Evolutionary conservation across 2,888 invertebrate species (phyloP).

Genomic region (Morpho achilles): DNA sequence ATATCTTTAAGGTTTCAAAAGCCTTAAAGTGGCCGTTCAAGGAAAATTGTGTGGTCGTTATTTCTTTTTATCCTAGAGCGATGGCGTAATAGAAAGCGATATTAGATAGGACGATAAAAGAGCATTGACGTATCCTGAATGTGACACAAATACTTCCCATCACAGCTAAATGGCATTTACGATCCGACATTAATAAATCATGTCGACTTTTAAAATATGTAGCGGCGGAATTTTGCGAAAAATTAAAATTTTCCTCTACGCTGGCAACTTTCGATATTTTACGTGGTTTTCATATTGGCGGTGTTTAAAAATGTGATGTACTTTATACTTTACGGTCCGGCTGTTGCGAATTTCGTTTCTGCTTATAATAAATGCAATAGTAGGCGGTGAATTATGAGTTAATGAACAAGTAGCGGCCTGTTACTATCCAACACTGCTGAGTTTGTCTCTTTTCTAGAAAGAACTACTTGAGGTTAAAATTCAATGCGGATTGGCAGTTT

Average conservation of each 20-base stretch:
- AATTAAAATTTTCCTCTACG: constrained; percentile 61
- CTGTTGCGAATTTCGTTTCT: constrained; percentile 19
- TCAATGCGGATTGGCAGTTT: no score
- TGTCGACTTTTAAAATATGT: constrained; percentile 60
- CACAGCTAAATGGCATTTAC: constrained; percentile 56
- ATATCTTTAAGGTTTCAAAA: constrained; percentile 15
- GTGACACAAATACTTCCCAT: constrained; percentile 49
- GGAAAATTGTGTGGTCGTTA: constrained; percentile 19
- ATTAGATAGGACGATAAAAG: constrained; percentile 32
- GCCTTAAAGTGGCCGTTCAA: constrained; percentile 20
- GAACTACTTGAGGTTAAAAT: no score
- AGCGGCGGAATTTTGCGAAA: constrained; percentile 52
- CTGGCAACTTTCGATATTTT: constrained; percentile 59
- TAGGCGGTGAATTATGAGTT: no score
- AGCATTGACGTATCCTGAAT: constrained; percentile 39
- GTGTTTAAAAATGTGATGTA: constrained; percentile 24
- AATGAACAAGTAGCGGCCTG: no score
- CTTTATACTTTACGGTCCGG: constrained; percentile 23
- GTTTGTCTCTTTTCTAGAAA: no score
- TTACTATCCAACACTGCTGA: no score
- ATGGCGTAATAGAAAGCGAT: constrained; percentile 26
- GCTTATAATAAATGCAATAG: constrained; percentile 11
- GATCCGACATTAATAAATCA: constrained; percentile 65
- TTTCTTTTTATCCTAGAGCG: constrained; percentile 23
- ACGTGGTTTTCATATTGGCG: constrained; percentile 52